Conservation (phyloP, 2,888 invertebrate genomes). For the Resseliella maxima region DNA sequence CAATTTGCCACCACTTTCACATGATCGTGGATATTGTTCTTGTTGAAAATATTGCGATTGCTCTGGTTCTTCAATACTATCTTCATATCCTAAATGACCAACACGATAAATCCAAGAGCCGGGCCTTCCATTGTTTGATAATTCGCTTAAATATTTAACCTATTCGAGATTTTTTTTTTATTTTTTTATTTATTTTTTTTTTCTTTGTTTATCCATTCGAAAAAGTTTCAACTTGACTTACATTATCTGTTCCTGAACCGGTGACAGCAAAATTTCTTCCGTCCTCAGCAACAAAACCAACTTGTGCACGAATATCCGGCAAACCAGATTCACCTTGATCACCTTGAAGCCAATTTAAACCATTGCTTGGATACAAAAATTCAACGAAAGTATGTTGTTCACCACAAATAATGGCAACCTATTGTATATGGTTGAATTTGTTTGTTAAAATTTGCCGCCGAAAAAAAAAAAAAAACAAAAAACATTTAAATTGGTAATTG, state of each 20-base stretch:
- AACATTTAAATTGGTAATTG: background rate
- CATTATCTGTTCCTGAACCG: conserved; percentile 91
- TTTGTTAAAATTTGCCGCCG: background rate
- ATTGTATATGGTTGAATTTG: background rate
- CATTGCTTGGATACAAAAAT: conserved; percentile 86
- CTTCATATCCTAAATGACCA: conserved; percentile 74
- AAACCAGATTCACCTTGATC: conserved; percentile 79
- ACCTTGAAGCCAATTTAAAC: conserved; percentile 92
- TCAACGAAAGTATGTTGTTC: conserved; percentile 81
- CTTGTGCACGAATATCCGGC: conserved; percentile 92
- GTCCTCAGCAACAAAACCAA: conserved; percentile 87
- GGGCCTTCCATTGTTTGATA: conserved; percentile 85
- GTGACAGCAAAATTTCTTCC: conserved; percentile 80
- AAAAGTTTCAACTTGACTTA: conserved; percentile 70
- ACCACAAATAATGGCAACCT: conserved; percentile 64
- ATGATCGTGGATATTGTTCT: conserved; percentile 68
- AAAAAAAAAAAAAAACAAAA: background rate
- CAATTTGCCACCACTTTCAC: conserved; percentile 75
- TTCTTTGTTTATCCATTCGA: conserved; percentile 29
- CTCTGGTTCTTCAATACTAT: conserved; percentile 78
- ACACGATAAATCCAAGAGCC: conserved; percentile 90
- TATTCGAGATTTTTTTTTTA: too few species aligned
- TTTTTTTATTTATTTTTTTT: background rate
- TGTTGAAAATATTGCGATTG: conserved; percentile 68
- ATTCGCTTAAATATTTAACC: conserved; percentile 72